phyloP scores from a whole-genome alignment of 1,140 invertebrate genomes.

The Halesus radiatus region DNA sequence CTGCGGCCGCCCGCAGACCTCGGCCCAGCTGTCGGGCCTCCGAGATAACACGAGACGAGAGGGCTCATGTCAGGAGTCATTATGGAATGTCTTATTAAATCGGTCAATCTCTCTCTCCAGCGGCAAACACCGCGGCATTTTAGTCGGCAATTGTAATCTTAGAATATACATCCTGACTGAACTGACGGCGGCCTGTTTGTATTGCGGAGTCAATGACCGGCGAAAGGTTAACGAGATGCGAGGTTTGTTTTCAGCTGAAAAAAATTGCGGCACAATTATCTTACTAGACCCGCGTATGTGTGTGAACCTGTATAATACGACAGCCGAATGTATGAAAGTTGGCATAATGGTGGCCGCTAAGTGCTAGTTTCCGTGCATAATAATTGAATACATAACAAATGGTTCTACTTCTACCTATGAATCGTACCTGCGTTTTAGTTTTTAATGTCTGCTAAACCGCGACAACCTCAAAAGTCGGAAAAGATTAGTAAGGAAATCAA shows the following conservation, averaged over 20 bases:
- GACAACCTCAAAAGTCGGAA: too few relatives aligned
- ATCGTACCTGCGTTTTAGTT: too few relatives aligned
- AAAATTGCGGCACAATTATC: conserved; percentile 19
- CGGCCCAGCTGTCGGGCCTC: conserved; percentile 36
- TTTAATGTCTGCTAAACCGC: too few relatives aligned
- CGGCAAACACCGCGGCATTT: conserved; percentile 1
- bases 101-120: conserved; percentile 38
- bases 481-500: too few relatives aligned
- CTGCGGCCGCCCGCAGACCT: conserved; percentile 1
- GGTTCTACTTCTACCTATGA: too few relatives aligned
- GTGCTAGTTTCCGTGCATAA: too few relatives aligned
- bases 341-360: too few relatives aligned
- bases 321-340: too few relatives aligned
- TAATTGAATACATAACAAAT: too few relatives aligned
- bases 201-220: conserved; percentile 29
- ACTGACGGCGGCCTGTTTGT: conserved; percentile 23
- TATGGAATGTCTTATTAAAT: conserved; percentile 53
- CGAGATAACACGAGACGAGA: conserved; percentile 44
- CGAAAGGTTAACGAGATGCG: conserved; percentile 32
- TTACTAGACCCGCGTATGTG: too few relatives aligned
- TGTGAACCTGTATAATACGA: too few relatives aligned
- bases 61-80: conserved; percentile 52
- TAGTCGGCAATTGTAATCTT: conserved; percentile 31
- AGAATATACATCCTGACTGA: conserved; percentile 9
- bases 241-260: neutral